These are phyloP conservation scores for Bombus sylvicola DNA, from an alignment of 1,140 invertebrate genomes.

Conservation along the genomic window DNA sequence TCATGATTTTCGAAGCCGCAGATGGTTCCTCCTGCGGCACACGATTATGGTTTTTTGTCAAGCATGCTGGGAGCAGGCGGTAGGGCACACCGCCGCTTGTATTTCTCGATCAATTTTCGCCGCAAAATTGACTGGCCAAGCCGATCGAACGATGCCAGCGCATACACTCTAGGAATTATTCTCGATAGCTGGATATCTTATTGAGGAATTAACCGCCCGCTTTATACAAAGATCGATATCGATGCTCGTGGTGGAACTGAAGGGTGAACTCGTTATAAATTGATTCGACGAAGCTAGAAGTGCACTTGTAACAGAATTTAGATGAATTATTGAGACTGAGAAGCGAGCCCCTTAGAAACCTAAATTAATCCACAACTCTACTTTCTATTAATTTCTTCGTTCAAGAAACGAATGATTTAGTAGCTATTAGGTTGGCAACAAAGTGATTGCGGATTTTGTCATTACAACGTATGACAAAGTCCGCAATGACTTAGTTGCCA, in stretches of 20 bases:
- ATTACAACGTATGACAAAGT: too few relatives aligned
- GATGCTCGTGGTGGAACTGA: too few relatives aligned
- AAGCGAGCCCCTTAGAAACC: too few relatives aligned
- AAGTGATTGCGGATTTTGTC: too few relatives aligned
- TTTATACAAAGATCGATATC: background rate
- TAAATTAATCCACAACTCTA: too few relatives aligned
- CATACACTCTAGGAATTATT: background rate
- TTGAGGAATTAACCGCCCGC: background rate
- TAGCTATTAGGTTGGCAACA: too few relatives aligned
- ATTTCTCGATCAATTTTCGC: conserved; percentile 62
- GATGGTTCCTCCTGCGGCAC: conserved; percentile 74
- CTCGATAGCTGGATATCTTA: background rate
- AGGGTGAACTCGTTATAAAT: too few relatives aligned
- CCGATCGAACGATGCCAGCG: background rate
- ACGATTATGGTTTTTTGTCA: conserved; percentile 74
- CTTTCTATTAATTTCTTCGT: background rate
- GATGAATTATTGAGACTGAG: too few relatives aligned
- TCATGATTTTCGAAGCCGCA: conserved; percentile 73
- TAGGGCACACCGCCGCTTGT: conserved; percentile 53
- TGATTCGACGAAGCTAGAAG: too few relatives aligned
- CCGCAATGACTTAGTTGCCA: too few relatives aligned
- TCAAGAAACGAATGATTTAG: background rate
- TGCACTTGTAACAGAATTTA: too few relatives aligned
- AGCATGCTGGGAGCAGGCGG: conserved; percentile 66
- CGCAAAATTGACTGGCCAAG: conserved; percentile 52